phyloP scores from a whole-genome alignment of 2,797 vertebrate species.

The Catamblyrhynchus diadema region DNA sequence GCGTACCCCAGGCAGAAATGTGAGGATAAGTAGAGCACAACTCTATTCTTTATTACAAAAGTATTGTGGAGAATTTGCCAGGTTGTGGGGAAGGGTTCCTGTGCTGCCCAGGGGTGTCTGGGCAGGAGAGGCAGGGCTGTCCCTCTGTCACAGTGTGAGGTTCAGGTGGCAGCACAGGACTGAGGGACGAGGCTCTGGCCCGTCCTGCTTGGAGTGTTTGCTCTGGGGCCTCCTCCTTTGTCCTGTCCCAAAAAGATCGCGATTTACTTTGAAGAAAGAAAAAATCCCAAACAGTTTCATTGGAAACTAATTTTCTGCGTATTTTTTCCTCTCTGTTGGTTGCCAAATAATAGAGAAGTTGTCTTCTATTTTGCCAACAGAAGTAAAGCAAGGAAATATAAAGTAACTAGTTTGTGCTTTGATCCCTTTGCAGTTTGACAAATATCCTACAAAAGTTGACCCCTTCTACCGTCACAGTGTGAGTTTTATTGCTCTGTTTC shows the following conservation, averaged over 20 bases:
- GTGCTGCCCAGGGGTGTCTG: neutral
- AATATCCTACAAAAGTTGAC: constrained; percentile 98
- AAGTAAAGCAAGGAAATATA: constrained; percentile 1
- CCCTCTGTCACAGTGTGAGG: accelerated
- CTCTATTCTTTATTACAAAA: constrained; percentile 63
- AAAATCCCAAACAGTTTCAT: neutral
- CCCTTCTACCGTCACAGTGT: constrained; percentile 99
- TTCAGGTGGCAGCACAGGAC: neutral
- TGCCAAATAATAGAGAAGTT: neutral
- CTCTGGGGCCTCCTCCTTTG: neutral
- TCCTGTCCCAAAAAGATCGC: neutral
- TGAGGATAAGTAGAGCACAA: constrained; percentile 93
- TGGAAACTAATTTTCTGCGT: neutral
- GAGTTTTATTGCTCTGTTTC: constrained; percentile 79
- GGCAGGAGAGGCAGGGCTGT: neutral
- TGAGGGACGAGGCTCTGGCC: neutral
- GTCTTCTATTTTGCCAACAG: constrained; percentile 38
- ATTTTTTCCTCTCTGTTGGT: constrained; percentile 30
- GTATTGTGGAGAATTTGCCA: neutral
- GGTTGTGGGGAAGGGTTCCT: neutral
- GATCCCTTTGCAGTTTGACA: constrained; percentile 96
- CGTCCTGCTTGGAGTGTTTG: neutral
- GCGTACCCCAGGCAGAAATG: constrained; percentile 98
- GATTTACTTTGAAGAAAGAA: neutral
- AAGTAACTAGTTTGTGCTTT: constrained; percentile 83